Base-by-base conservation (phyloP, 2,797 vertebrate species). In the Hydrocynus forskahlii region DNA sequence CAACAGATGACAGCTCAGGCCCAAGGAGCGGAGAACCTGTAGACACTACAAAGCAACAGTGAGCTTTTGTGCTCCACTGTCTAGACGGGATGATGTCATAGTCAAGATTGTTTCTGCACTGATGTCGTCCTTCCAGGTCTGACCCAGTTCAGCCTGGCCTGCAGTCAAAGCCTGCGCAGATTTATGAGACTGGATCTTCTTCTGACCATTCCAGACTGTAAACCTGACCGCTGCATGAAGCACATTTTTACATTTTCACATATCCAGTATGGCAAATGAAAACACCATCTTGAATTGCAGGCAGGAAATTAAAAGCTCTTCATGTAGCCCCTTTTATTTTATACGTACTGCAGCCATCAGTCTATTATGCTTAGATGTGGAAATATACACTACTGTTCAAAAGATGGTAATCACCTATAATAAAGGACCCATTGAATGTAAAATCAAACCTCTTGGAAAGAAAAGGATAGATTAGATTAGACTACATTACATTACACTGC, bases 31-130 rank as follows among this genome's bases (percentile, higher is more conserved):
- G 70, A 86, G 86, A 23, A 87, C 79, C 63, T 69, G 59, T 63
- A 87, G 79, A 84, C 71, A 67, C 50, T 2, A 78, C 76, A 81
- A 85, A 70, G 83, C 83, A 75, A 86, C 87, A 69, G 81, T 59
- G 87, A 86, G 78, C 63, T 91, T 92, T 86, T 87, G 57, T 89
- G 69, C 76, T 86, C 86, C 7, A 64, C 83, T 21, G 19, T 91
- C 88, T 91, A 78, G 40, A 88, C 88, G 67, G 83, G 76, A 71
- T 86, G 89, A 94, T 92, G 89, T 92, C 89, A 93, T 63, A 76
- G 86, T 35, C 35, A 35, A 4, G 3, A 12, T 83, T 87, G 84
- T 81, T 87, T 86, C 87, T 86, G 85, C 82, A 86, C 75, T 86
- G 87, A 87, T 87, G 87, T 86, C 89, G 86, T 85, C 87, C 88